Percentiles rank a stretch among this genome's conserved stretches.
Conservation (phyloP, 2,113 vertebrate species). For the Plestiodon gilberti region DNA sequence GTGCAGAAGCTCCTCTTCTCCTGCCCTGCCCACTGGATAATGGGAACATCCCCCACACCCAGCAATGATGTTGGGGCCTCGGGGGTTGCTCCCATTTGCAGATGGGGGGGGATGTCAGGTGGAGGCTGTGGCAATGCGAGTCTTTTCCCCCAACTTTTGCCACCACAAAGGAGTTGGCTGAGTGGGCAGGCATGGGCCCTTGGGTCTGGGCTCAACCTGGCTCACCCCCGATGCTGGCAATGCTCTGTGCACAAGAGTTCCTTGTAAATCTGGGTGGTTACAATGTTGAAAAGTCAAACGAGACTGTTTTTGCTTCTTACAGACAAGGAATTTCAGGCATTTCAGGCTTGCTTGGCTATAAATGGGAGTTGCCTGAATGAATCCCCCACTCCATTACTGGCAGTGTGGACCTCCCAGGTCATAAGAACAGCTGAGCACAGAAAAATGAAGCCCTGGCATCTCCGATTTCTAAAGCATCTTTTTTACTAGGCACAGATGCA, state of each 20-base stretch:
- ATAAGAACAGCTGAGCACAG: slow-evolving; percentile 65
- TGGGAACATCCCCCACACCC: too few relatives aligned
- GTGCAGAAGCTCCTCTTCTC: too few relatives aligned
- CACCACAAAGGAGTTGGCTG: too few relatives aligned
- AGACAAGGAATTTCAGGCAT: slow-evolving; percentile 39
- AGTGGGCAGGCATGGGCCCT: too few relatives aligned
- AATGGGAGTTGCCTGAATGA: slow-evolving; percentile 30
- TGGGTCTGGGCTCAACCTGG: too few relatives aligned
- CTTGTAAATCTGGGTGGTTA: not conserved
- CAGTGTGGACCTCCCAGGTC: not conserved
- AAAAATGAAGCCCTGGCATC: slow-evolving; percentile 17
- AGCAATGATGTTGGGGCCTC: too few relatives aligned
- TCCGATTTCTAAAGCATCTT: slow-evolving; percentile 58
- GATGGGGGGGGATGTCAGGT: too few relatives aligned
- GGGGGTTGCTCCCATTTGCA: too few relatives aligned
- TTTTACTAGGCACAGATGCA: slow-evolving; percentile 50
- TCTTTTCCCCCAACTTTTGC: too few relatives aligned
- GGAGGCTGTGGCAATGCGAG: too few relatives aligned
- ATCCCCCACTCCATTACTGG: slow-evolving; percentile 7
- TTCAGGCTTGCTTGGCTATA: slow-evolving; percentile 42
- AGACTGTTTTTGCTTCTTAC: slow-evolving; percentile 32
- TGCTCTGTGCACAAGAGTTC: not conserved
- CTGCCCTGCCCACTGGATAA: too few relatives aligned
- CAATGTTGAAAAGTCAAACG: not conserved
- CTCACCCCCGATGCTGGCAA: too few relatives aligned